Percentiles rank a stretch among this genome's conserved stretches.
These are phyloP conservation scores for Cryptoprocta ferox DNA, from an alignment of 2,797 vertebrate species.

Conservation along the genomic window DNA sequence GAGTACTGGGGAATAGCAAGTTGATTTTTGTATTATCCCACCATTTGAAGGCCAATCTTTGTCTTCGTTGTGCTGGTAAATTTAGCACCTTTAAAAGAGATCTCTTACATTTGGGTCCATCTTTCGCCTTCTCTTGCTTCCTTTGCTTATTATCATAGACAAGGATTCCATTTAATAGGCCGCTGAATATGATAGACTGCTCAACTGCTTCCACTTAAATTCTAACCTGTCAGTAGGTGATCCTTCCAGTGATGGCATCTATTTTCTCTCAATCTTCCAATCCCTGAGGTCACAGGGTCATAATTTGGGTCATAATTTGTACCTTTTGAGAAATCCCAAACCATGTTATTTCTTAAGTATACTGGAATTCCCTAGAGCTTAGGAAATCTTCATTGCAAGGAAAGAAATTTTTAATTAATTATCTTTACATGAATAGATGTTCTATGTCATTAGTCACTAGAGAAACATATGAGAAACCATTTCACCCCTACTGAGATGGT, in stretches of 20 bases:
- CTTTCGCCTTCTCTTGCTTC: not conserved
- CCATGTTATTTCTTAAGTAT: not conserved
- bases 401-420: not conserved
- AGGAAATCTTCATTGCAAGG: not conserved
- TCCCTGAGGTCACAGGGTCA: not conserved
- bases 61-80: not conserved
- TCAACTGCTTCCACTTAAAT: not conserved
- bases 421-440: slow-evolving; percentile 16
- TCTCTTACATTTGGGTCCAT: not conserved
- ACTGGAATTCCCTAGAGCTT: not conserved
- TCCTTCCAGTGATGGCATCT: not conserved
- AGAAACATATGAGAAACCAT: not conserved
- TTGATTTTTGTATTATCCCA: not conserved
- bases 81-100: not conserved
- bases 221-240: not conserved
- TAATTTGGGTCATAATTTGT: not conserved
- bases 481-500: not conserved
- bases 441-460: not conserved
- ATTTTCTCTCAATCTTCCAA: not conserved
- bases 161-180: not conserved
- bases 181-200: not conserved
- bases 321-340: slow-evolving; percentile 17
- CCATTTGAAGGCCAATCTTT: not conserved
- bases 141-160: not conserved
- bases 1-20: not conserved